Conservation (phyloP, 2,888 invertebrate genomes). For the Cryptocephalus primarius region DNA sequence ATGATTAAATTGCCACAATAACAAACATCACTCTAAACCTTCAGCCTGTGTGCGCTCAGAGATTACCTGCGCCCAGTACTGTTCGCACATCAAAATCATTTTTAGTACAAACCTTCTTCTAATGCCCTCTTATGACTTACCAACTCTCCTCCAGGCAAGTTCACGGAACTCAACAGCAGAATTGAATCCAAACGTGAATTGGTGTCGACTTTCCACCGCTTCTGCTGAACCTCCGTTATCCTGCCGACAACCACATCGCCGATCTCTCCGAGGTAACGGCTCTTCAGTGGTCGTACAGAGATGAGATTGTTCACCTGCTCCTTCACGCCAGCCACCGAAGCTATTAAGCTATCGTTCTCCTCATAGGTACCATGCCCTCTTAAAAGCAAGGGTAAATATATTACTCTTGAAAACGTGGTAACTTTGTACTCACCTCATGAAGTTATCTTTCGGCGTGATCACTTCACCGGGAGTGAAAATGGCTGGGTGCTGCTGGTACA, state of each 20-base stretch:
- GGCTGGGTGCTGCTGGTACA: constrained; percentile 48
- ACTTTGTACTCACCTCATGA: constrained; percentile 56
- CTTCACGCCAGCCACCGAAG: constrained; percentile 90
- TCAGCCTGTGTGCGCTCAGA: too few relatives aligned
- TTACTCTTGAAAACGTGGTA: constrained; percentile 1
- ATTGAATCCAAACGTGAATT: constrained; percentile 83
- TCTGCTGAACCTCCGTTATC: constrained; percentile 87
- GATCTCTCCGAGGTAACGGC: constrained; percentile 85
- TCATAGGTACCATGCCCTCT: constrained; percentile 97
- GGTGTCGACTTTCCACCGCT: constrained; percentile 91
- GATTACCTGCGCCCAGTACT: too few relatives aligned
- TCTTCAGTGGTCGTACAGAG: constrained; percentile 82
- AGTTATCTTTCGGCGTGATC: constrained; percentile 70
- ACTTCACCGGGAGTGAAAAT: constrained; percentile 82
- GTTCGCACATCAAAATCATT: too few relatives aligned
- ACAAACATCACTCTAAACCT: not conserved
- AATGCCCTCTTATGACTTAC: constrained; percentile 38
- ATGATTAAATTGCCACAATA: not conserved
- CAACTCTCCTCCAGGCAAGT: constrained; percentile 95
- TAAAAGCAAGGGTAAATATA: constrained; percentile 7
- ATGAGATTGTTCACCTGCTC: constrained; percentile 92
- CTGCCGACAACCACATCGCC: constrained; percentile 96
- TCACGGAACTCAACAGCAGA: constrained; percentile 82
- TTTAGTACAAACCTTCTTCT: not conserved
- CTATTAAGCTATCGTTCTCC: constrained; percentile 69